Evolutionary conservation across 2,888 invertebrate genomes (phyloP).

Genomic region (Neoitamus cyanurus): DNA sequence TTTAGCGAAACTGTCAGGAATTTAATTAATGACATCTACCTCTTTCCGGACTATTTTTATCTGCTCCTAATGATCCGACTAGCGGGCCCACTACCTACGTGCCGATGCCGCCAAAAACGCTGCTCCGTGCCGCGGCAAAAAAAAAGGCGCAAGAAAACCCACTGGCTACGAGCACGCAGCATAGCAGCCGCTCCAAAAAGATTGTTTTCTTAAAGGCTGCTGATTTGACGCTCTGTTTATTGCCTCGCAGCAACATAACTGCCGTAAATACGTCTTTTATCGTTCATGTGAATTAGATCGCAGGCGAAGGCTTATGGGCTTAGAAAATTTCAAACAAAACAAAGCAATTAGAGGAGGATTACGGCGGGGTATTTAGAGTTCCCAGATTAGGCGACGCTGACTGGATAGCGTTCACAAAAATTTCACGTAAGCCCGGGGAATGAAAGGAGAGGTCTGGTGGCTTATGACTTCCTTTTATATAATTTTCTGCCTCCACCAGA

Average conservation of each 20-base stretch:
- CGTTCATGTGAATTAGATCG: conserved; percentile 16
- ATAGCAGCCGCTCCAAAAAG: background rate
- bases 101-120: conserved; percentile 4
- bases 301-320: conserved; percentile 11
- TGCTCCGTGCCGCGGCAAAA: background rate
- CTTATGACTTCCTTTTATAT: conserved; percentile 5
- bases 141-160: background rate
- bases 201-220: conserved; percentile 40
- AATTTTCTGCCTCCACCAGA: background rate
- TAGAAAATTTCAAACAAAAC: conserved; percentile 38
- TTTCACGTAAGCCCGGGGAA: background rate
- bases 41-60: conserved; percentile 30
- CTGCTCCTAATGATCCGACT: conserved; percentile 30
- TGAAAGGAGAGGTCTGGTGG: background rate
- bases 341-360: conserved; percentile 37
- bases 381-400: background rate
- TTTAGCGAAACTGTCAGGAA: conserved; percentile 34
- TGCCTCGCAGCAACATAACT: conserved; percentile 12
- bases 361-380: conserved; percentile 8
- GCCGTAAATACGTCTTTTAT: background rate
- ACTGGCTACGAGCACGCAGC: background rate
- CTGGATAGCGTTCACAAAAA: background rate
- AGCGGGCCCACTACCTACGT: background rate
- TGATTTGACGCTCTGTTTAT: conserved; percentile 35
- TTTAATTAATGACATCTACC: conserved; percentile 39